Percentiles rank a stretch among this genome's conserved stretches.
Evolutionary conservation across 2,797 vertebrate species (phyloP).

Genomic region (Todus mexicanus): DNA sequence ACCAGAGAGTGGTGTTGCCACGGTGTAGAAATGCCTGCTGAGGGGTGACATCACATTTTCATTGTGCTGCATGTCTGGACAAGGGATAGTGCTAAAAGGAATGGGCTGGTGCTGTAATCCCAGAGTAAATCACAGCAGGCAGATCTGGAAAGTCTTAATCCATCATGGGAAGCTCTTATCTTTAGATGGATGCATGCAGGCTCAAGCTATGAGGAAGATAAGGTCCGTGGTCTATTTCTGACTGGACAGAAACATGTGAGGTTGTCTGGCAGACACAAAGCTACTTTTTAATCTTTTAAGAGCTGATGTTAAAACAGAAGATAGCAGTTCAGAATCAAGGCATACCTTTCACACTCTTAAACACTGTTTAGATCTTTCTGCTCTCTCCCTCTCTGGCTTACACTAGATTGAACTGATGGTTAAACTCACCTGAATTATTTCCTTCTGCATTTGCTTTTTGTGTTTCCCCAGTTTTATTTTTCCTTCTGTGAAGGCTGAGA

Average conservation of each 20-base stretch:
- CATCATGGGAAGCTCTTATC: constrained; percentile 8
- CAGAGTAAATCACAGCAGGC: constrained; percentile 30
- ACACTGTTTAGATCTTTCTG: not conserved
- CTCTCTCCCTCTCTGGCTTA: not conserved
- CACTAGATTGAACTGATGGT: not conserved
- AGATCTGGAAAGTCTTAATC: constrained; percentile 33
- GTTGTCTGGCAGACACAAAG: not conserved
- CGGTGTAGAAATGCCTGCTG: not conserved
- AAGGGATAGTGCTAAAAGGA: not conserved
- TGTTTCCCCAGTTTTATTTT: not conserved
- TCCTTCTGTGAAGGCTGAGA: not conserved
- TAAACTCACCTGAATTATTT: not conserved
- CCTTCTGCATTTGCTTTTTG: not conserved
- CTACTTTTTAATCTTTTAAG: not conserved
- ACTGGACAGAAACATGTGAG: not conserved
- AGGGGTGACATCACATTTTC: not conserved
- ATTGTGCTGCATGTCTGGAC: not conserved
- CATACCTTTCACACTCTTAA: not conserved
- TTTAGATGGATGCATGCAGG: not conserved
- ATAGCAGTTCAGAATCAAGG: not conserved
- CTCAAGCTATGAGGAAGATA: not conserved
- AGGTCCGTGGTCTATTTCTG: not conserved
- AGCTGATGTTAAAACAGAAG: not conserved
- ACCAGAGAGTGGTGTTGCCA: not conserved
- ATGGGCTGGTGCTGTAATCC: not conserved